Evolutionary conservation across 1,140 invertebrate genomes (phyloP), one percentile per base, ranked within the genome.

Genomic region (Drosophila rhopaloa): DNA sequence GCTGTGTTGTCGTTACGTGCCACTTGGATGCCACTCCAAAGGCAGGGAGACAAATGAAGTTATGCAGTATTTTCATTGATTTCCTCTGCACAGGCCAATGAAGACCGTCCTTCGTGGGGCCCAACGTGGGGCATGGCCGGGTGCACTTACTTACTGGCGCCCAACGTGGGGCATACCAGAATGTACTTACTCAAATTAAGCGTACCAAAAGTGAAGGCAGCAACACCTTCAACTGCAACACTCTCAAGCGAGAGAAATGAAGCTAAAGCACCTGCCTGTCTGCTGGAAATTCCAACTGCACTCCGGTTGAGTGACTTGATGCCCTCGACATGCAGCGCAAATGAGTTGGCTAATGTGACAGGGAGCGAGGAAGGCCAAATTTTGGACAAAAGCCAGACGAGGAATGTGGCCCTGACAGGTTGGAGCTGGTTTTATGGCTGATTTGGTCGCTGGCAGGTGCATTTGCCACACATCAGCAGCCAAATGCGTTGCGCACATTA

Each of bases 61-160:
- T 88, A 89, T 89, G 79, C 79, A 80, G 72, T 75, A 56, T 60
- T 76, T 77, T 82, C 84, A 83, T 89, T 89, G 83, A 88, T 89
- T 89, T 77, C 72, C 61, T 48, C 47, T 50, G 50, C 5, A 43
- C 35, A 47, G 51, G 37, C 68, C 81, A 85, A 75, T 85, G 78
- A 78, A 60, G 54, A 46, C 41, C 5, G 13, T 76, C 79, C 81
- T 82, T n/a, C 50, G 46, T 38, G 35, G 29, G 19, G 57, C 57
- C 9, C 43, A 65, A 37, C 10, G 54, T 48, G 57, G 58, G 46
- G 40, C 38, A 3, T 13, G 29, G 19, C 0, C 19, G 46, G 47
- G 35, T 13, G 6, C 75, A 82, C 79, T 76, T 72, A 72, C 66
- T 43, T 72, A 72, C 66, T 43, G 37, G 38, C 32, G 62, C 53